Evolutionary conservation across 2,113 vertebrate genomes (phyloP).

Genomic region (Oncorhynchus kisutch): DNA sequence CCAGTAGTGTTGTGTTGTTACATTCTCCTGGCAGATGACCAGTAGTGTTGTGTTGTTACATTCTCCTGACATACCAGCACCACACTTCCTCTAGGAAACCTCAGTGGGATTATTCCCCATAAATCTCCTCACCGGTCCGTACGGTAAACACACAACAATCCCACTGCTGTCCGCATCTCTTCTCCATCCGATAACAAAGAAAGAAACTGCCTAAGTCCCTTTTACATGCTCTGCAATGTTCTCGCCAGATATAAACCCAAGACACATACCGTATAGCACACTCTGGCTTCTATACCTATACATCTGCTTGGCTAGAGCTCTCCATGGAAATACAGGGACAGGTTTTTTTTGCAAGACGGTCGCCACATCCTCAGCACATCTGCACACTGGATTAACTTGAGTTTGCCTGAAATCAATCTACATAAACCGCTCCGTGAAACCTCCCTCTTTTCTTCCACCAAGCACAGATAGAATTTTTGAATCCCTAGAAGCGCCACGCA

Average conservation of each 20-base stretch:
- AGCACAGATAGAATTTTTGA: conserved; percentile 25
- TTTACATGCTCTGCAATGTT: conserved; percentile 7
- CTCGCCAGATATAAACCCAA: conserved; percentile 29
- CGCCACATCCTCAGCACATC: conserved; percentile 31
- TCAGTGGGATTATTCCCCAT: conserved; percentile 2
- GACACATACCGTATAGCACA: conserved; percentile 21
- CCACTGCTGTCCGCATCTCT: conserved; percentile 33
- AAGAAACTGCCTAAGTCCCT: conserved; percentile 44
- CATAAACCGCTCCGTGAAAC: conserved; percentile 31
- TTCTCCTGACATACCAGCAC: not conserved
- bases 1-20: too few relatives aligned
- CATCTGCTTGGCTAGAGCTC: conserved; percentile 26
- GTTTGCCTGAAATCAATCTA: conserved; percentile 45
- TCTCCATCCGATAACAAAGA: conserved; percentile 34
- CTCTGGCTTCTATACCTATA: too few relatives aligned
- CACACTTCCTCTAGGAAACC: not conserved
- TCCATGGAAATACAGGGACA: conserved; percentile 32
- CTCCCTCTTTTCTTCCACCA: conserved; percentile 30
- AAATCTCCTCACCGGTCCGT: conserved; percentile 43
- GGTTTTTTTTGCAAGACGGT: conserved; percentile 28
- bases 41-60: too few relatives aligned
- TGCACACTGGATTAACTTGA: conserved; percentile 47
- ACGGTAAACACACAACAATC: conserved; percentile 10
- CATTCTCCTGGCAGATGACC: too few relatives aligned
- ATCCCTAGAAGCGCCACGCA: conserved; percentile 28